Evolutionary conservation across 2,797 vertebrate genomes (phyloP).

Genomic region (Morelia viridis): DNA sequence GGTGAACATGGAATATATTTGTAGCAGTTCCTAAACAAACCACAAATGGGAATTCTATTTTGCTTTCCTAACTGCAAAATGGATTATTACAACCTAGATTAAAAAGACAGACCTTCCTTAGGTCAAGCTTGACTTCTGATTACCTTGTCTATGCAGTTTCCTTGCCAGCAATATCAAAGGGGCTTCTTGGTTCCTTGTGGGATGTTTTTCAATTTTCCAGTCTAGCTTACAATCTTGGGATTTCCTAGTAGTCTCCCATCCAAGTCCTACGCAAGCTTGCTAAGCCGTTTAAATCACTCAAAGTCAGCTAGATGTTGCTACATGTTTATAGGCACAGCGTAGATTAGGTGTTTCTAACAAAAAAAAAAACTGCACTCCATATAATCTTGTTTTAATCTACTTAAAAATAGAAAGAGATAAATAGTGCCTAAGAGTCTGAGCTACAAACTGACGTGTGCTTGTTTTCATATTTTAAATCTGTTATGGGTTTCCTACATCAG

Average conservation of each 20-base stretch:
- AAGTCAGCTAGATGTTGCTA: not conserved
- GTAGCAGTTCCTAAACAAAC: not conserved
- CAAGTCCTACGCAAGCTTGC: not conserved
- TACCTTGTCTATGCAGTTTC: not conserved
- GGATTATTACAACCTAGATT: not conserved
- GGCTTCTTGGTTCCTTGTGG: not conserved
- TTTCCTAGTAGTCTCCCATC: not conserved
- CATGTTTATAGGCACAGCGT: not conserved
- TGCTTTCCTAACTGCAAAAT: not conserved
- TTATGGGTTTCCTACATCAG: not conserved
- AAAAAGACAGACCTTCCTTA: not conserved
- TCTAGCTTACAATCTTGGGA: not conserved
- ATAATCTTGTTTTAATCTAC: not conserved
- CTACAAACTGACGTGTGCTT: no score
- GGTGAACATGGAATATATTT: conserved; percentile 13
- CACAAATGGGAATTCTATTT: not conserved
- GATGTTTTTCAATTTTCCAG: not conserved
- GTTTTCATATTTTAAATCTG: not conserved
- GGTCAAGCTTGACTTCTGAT: not conserved
- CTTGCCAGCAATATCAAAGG: not conserved
- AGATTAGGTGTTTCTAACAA: not conserved
- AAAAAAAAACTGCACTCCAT: not conserved
- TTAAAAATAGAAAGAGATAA: not conserved
- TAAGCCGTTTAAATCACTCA: not conserved
- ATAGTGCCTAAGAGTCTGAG: not conserved